Base-by-base conservation (phyloP, 2,797 vertebrate species). In the Platyrinchus mystaceus region DNA sequence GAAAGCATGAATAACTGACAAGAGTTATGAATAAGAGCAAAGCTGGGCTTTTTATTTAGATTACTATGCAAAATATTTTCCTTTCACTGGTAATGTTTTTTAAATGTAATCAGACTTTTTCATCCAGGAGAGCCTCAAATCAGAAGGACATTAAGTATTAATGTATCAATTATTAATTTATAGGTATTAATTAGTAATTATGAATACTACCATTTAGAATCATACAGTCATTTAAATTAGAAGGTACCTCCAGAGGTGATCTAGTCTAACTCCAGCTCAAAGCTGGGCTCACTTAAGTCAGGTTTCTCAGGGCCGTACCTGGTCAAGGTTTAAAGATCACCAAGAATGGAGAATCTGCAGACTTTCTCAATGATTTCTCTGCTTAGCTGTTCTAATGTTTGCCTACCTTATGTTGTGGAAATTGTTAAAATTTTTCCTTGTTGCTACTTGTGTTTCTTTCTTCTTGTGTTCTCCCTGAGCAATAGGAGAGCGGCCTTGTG, bases 21-120 rank as follows among this genome's bases (percentile, higher is more conserved):
- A 14, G 52, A 92, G 78, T 80, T 92, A 87, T 3, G 23, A 95
- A 63, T 77, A 77, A 89, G 53, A 92, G 17, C 3, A 7, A 92
- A 63, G 52, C 32, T 59, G 44, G 50, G 64, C 64, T 89, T 96
- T 92, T 94, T 87, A 43, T 95, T 95, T 94, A 56, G 89, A 70
- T 94, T 91, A 80, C 68, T 89, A 60, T 92, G 71, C 91, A 92
- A 92, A 81, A 63, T 53, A 44, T 93, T 92, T 92, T 84, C 32
- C 49, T 91, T 87, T 92, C n/a, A 52, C 56, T 83, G 75, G 47
- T 89, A 94, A 87, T 85, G 34, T 80, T 91, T 93, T 85, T 60
- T n/a, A 87, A 94, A 76, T 59, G 44, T 49, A 89, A 87, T 82
- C 88, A 89, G 64, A 79, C 28, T 49, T 85, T 89, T 80, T 87